Evolutionary conservation across 2,888 invertebrate genomes (phyloP).

Genomic region (Ischnura elegans): DNA sequence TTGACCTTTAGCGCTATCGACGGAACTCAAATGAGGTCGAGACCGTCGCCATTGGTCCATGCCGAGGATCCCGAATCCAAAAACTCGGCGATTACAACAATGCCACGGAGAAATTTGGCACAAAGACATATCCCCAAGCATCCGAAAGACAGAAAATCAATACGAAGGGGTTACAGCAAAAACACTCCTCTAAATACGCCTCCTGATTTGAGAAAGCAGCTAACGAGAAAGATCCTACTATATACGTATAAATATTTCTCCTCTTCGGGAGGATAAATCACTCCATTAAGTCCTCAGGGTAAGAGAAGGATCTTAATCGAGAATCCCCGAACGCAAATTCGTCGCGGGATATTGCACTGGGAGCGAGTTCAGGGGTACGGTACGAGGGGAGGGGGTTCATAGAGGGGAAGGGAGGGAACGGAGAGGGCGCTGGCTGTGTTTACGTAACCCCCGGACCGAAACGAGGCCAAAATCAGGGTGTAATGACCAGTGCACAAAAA

Average conservation of each 20-base stretch:
- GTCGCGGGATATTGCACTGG: background rate
- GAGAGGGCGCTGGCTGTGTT: background rate
- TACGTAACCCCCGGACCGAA: constrained; percentile 28
- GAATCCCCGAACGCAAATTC: background rate
- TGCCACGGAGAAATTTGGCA: background rate
- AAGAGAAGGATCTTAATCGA: background rate
- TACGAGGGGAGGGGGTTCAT: background rate
- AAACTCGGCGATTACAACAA: background rate
- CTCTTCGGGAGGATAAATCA: background rate
- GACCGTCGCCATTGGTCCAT: background rate
- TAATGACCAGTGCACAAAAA: background rate
- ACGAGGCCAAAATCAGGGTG: constrained; percentile 18
- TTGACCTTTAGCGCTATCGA: background rate
- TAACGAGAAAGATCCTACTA: background rate
- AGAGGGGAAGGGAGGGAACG: background rate
- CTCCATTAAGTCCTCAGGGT: background rate
- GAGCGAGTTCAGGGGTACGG: background rate
- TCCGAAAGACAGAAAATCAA: constrained; percentile 19
- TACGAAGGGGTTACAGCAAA: constrained; percentile 10
- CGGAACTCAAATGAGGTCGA: background rate
- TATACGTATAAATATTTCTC: background rate
- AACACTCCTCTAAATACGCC: background rate
- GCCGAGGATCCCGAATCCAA: background rate
- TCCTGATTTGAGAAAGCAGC: background rate
- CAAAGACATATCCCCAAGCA: background rate